Base-by-base conservation (phyloP, 1,140 invertebrate genomes). In the Araneus ventricosus region DNA sequence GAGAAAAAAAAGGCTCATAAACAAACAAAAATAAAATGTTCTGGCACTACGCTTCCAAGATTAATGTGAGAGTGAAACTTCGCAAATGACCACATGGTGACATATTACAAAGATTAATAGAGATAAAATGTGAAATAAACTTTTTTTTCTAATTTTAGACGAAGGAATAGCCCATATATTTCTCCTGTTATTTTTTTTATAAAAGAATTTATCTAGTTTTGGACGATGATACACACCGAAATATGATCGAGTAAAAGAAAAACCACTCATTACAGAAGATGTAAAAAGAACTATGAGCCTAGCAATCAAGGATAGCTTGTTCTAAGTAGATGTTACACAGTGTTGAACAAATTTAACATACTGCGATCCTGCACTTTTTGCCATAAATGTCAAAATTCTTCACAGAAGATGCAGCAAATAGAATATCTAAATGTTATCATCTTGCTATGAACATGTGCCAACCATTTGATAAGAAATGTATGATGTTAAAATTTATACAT, bases 81-180 rank as follows among this genome's bases (percentile, higher is more conserved):
- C 70, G 70, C 27, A 6, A 75, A 34, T 30, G 27, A 37, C 30
- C 70, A 22, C 70, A 22, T 75, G 30, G 30, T 75, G 70, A 75
- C 70, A 75, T 37, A 75, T 75, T 75, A 75, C 70, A 75, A 75
- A 75, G 70, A 75, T 75, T 75, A 75, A 75, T 75, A 75, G 70
- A 75, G 70, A 37, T 75, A 75, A 75, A 75, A 75, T 75, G 34
- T 75, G 70, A 75, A 37, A 75, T 30, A 75, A 75, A 34, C 30
- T 75, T 75, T 70, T 75, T 37, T 6, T 17, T 20, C 70, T 34
- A 37, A 34, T 22, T 34, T 75, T 34, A 34, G 27, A 75, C 30
- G 70, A 34, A 22, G 20, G 20, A 75, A 37, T 37, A 34, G 17
- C 34, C 1, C 34, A 34, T 6, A 27, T 37, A 75, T 75, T 34